A percentile compares a stretch with the other conserved stretches of the same genome.
Evolutionary conservation across 1,140 invertebrate species (phyloP).

Genomic region (Reticulitermes speratus): DNA sequence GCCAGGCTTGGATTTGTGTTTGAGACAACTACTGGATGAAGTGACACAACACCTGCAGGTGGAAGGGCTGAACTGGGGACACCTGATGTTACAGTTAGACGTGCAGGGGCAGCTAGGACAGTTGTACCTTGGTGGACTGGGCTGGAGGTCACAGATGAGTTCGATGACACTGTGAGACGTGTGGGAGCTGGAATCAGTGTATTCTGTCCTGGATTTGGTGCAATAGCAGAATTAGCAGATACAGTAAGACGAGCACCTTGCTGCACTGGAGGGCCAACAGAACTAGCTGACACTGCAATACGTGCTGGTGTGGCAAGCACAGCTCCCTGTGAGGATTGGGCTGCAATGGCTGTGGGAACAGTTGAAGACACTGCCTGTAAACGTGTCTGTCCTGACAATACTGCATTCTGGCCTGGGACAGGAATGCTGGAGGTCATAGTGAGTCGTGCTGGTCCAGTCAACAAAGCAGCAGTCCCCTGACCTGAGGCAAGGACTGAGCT

Average conservation of each 20-base stretch:
- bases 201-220: not conserved
- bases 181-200: not conserved
- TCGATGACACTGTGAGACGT: not conserved
- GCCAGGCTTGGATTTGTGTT: not conserved
- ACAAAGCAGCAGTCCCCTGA: not conserved
- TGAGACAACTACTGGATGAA: not conserved
- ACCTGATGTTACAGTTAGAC: not conserved
- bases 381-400: not conserved
- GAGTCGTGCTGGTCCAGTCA: not conserved
- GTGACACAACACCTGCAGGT: not conserved
- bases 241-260: conserved; percentile 20
- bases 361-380: not conserved
- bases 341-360: conserved; percentile 12
- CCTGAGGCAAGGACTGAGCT: not conserved
- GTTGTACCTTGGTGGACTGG: not conserved
- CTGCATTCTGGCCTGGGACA: not conserved
- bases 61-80: conserved; percentile 1
- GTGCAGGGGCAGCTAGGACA: not conserved
- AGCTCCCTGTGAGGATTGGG: not conserved
- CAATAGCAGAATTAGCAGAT: conserved; percentile 1
- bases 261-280: not conserved
- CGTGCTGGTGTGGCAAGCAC: conserved; percentile 3
- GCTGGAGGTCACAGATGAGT: not conserved
- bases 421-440: conserved; percentile 7
- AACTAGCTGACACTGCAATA: conserved; percentile 1